Evolutionary conservation across 1,140 invertebrate species (phyloP).

Genomic region (Tenebrio molitor): DNA sequence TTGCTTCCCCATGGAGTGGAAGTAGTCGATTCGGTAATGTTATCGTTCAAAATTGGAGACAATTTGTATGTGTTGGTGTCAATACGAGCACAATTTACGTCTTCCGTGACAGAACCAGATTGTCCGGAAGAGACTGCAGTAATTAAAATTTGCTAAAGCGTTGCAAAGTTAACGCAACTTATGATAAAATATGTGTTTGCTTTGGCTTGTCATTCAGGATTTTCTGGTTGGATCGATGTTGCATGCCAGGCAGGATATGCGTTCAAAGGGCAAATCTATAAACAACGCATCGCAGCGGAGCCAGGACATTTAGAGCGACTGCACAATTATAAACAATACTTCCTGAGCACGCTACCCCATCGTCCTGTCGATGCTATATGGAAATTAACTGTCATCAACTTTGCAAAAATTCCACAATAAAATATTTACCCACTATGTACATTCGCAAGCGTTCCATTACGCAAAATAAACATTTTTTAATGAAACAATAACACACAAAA

Average conservation of each 20-base stretch:
- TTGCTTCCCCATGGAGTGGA: slow-evolving; percentile 28
- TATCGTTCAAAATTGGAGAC: slow-evolving; percentile 15
- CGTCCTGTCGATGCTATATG: slow-evolving; percentile 13
- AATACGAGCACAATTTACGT: neutral
- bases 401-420: slow-evolving; percentile 7
- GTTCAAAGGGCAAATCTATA: slow-evolving; percentile 45
- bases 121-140: too few species aligned
- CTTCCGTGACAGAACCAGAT: too few species aligned
- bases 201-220: slow-evolving; percentile 34
- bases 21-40: slow-evolving; percentile 19
- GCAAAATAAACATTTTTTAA: slow-evolving; percentile 44
- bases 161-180: slow-evolving; percentile 15
- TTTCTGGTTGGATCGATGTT: slow-evolving; percentile 40
- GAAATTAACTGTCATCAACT: slow-evolving; percentile 18
- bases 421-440: slow-evolving; percentile 11
- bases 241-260: slow-evolving; percentile 29
- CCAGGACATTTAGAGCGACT: slow-evolving; percentile 34
- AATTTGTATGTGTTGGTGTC: slow-evolving; percentile 22
- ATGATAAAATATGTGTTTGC: slow-evolving; percentile 26
- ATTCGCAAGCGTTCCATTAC: slow-evolving; percentile 25
- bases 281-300: slow-evolving; percentile 43
- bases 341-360: slow-evolving; percentile 28
- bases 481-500: slow-evolving; percentile 45
- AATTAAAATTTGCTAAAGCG: neutral
- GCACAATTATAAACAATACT: slow-evolving; percentile 44